A percentile compares a stretch with the other conserved stretches of the same genome.
phyloP scores from a whole-genome alignment of 2,888 invertebrate species.

The Mesoligia furuncula region DNA sequence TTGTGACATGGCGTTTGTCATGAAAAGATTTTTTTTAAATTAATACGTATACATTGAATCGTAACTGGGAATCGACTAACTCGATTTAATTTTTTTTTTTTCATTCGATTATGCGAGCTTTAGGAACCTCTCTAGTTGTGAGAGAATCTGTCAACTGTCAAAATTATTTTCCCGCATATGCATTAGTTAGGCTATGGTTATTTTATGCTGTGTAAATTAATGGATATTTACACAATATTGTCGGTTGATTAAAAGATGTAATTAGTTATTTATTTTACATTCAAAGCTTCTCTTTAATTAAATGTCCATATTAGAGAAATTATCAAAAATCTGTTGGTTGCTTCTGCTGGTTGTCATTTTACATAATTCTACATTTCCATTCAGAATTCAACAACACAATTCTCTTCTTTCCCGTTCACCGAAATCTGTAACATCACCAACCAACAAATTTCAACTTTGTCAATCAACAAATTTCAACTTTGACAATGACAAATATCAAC shows the following conservation, averaged over 20 bases:
- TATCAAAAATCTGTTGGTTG: neutral
- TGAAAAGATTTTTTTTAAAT: slow-evolving; percentile 62
- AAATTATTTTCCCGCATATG: slow-evolving; percentile 18
- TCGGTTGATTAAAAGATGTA: neutral
- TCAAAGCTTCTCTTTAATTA: neutral
- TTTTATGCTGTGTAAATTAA: neutral
- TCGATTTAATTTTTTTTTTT: slow-evolving; percentile 47
- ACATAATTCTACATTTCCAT: neutral
- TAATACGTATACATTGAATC: slow-evolving; percentile 73
- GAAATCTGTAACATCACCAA: neutral
- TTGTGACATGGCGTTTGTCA: slow-evolving; percentile 73
- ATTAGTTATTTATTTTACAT: neutral
- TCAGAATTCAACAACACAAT: neutral
- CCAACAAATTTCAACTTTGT: neutral
- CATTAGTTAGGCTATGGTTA: no score
- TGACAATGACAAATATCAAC: neutral
- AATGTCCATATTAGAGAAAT: neutral
- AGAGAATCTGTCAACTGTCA: slow-evolving; percentile 34
- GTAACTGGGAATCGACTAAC: slow-evolving; percentile 65
- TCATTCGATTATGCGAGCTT: slow-evolving; percentile 43
- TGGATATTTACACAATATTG: neutral
- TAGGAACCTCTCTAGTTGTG: slow-evolving; percentile 50
- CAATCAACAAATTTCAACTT: neutral
- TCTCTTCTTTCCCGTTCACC: neutral
- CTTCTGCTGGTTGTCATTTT: neutral